These are phyloP conservation scores for Monomorium pharaonis DNA, from an alignment of 1,140 invertebrate genomes.

Conservation along the genomic window DNA sequence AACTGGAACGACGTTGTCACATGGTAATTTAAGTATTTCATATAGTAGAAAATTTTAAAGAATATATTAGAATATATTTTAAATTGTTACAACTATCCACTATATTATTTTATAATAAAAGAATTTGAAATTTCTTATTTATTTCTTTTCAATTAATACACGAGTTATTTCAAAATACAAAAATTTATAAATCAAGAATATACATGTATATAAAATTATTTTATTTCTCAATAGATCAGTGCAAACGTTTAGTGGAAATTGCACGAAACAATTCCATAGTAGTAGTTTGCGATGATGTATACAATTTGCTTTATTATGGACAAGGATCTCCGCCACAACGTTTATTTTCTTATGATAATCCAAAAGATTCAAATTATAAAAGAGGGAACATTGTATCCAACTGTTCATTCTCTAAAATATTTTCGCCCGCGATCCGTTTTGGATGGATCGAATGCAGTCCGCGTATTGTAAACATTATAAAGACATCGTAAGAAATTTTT, in stretches of 20 bases:
- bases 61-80: too few relatives aligned
- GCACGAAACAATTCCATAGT: slow-evolving; percentile 87
- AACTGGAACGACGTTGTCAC: slow-evolving; percentile 85
- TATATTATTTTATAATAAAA: not conserved
- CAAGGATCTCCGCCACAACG: slow-evolving; percentile 83
- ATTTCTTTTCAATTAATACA: not conserved
- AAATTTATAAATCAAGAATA: not conserved
- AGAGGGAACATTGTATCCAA: slow-evolving; percentile 88
- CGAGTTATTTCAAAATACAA: not conserved
- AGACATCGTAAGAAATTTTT: slow-evolving; percentile 78
- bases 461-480: slow-evolving; percentile 82
- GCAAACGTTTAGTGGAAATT: slow-evolving; percentile 84
- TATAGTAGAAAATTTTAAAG: too few relatives aligned
- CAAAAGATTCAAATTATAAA: slow-evolving; percentile 79
- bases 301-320: slow-evolving; percentile 88
- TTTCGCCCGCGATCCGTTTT: slow-evolving; percentile 88
- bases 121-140: not conserved
- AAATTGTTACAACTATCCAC: too few relatives aligned
- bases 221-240: slow-evolving; percentile 79
- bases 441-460: slow-evolving; percentile 89
- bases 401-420: slow-evolving; percentile 89
- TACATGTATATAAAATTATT: too few relatives aligned
- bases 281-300: slow-evolving; percentile 89
- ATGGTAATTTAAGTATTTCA: slow-evolving; percentile 79
- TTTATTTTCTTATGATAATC: slow-evolving; percentile 86